phyloP scores from a whole-genome alignment of 2,113 vertebrate genomes.

The Semicossyphus pulcher region DNA sequence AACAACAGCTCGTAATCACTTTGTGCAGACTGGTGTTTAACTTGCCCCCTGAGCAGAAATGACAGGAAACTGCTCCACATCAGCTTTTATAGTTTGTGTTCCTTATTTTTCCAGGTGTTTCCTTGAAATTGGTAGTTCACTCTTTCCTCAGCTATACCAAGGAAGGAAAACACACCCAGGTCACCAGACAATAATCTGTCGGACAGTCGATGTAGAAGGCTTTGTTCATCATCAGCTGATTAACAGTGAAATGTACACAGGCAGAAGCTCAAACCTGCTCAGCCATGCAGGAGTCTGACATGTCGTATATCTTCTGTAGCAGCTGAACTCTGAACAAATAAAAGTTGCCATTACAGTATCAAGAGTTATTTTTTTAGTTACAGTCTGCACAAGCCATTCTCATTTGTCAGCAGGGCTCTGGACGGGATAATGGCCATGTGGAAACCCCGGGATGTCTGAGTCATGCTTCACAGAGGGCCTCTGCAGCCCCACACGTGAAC shows the following conservation, averaged over 20 bases:
- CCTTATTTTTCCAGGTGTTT: constrained; percentile 59
- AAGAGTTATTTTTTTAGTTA: constrained; percentile 38
- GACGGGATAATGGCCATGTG: constrained; percentile 53
- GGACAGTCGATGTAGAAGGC: not conserved
- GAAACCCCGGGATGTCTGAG: constrained; percentile 52
- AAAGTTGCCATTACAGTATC: constrained; percentile 20
- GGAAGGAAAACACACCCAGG: constrained; percentile 6
- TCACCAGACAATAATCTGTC: not conserved
- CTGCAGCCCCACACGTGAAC: not conserved
- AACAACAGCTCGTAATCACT: constrained; percentile 2
- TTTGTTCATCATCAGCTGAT: not conserved
- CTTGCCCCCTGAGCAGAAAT: constrained; percentile 3
- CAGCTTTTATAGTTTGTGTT: constrained; percentile 16
- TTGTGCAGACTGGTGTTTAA: constrained; percentile 14
- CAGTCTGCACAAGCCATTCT: constrained; percentile 51
- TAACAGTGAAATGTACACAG: not conserved
- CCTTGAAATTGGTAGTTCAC: constrained; percentile 11
- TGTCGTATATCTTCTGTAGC: constrained; percentile 22
- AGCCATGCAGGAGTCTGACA: not conserved
- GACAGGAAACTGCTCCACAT: constrained; percentile 46
- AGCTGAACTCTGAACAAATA: constrained; percentile 50
- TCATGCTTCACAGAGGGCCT: constrained; percentile 42
- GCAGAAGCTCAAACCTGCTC: not conserved
- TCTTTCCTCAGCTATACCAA: not conserved
- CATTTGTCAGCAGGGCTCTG: constrained; percentile 53